These are phyloP conservation scores for Montipora capricornis DNA, from an alignment of 64 coral and sea anemone genomes.

Conservation along the genomic window DNA sequence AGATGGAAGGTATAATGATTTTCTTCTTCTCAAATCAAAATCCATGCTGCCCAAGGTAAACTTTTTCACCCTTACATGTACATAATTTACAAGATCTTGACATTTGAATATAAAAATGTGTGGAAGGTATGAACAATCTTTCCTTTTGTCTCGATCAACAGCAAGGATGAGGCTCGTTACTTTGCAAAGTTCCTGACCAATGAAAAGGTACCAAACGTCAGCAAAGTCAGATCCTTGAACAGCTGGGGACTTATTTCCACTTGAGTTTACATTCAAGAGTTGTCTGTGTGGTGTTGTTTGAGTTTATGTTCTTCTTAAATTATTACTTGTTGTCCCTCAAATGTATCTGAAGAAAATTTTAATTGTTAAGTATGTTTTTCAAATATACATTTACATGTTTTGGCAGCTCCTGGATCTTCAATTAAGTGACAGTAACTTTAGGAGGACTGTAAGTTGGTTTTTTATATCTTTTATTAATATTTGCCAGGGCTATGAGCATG, in stretches of 20 bases:
- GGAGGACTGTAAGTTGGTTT: slow-evolving; percentile 85
- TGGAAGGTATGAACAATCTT: neutral
- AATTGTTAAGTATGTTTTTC: too few species aligned
- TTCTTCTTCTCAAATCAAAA: neutral
- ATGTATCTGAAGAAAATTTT: too few species aligned
- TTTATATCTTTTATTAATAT: neutral
- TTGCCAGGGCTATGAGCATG: neutral
- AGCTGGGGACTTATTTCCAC: neutral
- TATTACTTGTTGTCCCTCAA: too few species aligned
- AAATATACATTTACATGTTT: neutral
- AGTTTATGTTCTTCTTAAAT: too few species aligned
- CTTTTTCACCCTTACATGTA: neutral
- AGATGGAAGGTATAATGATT: slow-evolving; percentile 14
- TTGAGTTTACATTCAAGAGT: too few species aligned
- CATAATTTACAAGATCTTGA: neutral
- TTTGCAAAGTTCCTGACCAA: slow-evolving; percentile 97
- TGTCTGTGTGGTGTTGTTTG: too few species aligned
- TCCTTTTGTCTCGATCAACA: slow-evolving; percentile 7
- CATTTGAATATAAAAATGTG: neutral
- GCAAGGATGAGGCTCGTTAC: slow-evolving; percentile 80
- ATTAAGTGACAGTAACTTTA: slow-evolving; percentile 94
- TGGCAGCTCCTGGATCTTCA: slow-evolving; percentile 90
- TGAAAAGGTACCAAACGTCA: slow-evolving; percentile 76
- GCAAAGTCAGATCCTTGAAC: neutral
- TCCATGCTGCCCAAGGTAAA: too few species aligned